Evolutionary conservation across 2,888 invertebrate species (phyloP).

Genomic region (Lasius fuliginosus): DNA sequence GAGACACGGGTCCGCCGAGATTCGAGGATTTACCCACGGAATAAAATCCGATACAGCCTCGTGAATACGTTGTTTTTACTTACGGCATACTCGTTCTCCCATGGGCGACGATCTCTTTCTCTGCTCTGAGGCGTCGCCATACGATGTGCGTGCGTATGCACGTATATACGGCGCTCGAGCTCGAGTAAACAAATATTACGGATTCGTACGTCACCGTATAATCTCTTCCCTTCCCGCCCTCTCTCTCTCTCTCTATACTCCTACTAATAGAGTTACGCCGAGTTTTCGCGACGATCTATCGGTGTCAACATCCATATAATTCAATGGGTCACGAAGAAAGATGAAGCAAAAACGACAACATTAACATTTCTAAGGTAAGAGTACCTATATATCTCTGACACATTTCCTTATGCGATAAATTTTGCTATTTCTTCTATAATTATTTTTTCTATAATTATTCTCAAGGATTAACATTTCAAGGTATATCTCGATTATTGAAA

Average conservation of each 20-base stretch:
- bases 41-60: slow-evolving; percentile 81
- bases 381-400: neutral
- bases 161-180: neutral
- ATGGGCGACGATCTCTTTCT: slow-evolving; percentile 52
- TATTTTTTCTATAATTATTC: neutral
- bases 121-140: slow-evolving; percentile 44
- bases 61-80: slow-evolving; percentile 77
- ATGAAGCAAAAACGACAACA: neutral
- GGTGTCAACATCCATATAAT: neutral
- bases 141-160: slow-evolving; percentile 24
- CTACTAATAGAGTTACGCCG: neutral
- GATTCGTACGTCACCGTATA: slow-evolving; percentile 10
- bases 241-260: neutral
- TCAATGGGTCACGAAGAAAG: neutral
- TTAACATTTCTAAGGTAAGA: neutral
- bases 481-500: slow-evolving; percentile 6
- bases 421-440: neutral
- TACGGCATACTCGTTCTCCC: slow-evolving; percentile 34
- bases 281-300: neutral
- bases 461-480: neutral
- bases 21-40: slow-evolving; percentile 80
- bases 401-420: neutral
- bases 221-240: neutral
- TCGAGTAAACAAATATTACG: slow-evolving; percentile 64
- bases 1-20: slow-evolving; percentile 70